These are phyloP conservation scores for Sphyrna mokarran DNA, from an alignment of 2,113 vertebrate genomes.

Conservation along the genomic window DNA sequence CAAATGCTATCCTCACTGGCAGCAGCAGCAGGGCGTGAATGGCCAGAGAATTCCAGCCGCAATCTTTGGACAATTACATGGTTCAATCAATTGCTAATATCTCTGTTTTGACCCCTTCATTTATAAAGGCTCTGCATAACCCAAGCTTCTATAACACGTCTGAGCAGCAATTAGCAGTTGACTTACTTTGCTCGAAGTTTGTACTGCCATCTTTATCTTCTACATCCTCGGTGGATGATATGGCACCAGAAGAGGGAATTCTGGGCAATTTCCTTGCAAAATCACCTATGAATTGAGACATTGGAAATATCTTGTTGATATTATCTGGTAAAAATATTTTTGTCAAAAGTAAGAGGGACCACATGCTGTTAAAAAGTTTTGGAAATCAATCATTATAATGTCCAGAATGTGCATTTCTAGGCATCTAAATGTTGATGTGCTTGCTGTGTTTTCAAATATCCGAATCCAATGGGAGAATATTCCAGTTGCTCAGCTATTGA, in stretches of 20 bases:
- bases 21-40: no score
- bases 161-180: neutral
- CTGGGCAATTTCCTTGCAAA: conserved; percentile 62
- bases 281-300: conserved; percentile 56
- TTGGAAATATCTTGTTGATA: neutral
- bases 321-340: neutral
- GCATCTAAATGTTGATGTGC: neutral
- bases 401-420: neutral
- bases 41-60: no score
- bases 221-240: conserved; percentile 73
- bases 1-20: no score
- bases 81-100: neutral
- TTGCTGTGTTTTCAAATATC: neutral
- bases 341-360: neutral
- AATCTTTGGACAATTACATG: neutral
- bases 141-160: neutral
- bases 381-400: neutral
- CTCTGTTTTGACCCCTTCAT: neutral
- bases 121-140: neutral
- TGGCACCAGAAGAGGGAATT: conserved; percentile 67
- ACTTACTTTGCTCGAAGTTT: conserved; percentile 71
- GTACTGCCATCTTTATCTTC: conserved; percentile 63
- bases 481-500: neutral
- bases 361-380: neutral
- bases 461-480: neutral